These are phyloP conservation scores for Phasianus colchicus DNA, from an alignment of 2,113 vertebrate genomes.

Conservation along the genomic window DNA sequence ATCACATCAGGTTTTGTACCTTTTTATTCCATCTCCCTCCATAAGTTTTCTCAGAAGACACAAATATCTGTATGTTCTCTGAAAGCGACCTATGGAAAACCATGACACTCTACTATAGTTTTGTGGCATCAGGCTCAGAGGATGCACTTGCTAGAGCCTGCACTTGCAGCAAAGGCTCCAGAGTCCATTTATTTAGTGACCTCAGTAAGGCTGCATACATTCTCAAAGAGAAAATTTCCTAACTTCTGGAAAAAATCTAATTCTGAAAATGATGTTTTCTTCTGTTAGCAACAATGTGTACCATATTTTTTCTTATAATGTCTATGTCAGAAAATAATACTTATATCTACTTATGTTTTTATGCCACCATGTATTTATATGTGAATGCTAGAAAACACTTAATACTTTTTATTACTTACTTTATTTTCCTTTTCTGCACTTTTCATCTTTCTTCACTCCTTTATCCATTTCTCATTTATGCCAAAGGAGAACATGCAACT, in stretches of 20 bases:
- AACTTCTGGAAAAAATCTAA: neutral
- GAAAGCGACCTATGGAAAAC: neutral
- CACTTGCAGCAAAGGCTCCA: neutral
- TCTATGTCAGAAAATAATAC: neutral
- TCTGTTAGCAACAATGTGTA: accelerated
- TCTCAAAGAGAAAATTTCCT: neutral
- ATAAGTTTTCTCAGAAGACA: neutral
- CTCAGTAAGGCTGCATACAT: neutral
- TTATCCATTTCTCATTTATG: neutral
- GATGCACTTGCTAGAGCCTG: neutral
- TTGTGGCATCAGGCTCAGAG: neutral
- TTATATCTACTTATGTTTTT: neutral
- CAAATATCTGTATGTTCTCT: neutral
- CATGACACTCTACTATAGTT: too few species aligned
- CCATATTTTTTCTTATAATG: neutral
- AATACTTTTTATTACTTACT: neutral
- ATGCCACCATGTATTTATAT: too few species aligned
- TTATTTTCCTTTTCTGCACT: neutral
- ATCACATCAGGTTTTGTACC: neutral
- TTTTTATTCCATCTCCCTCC: neutral
- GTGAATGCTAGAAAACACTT: neutral
- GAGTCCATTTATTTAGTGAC: neutral
- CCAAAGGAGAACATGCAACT: neutral
- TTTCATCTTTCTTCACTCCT: neutral
- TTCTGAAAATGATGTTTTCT: neutral